phyloP scores from a whole-genome alignment of 1,140 invertebrate species.

The Heliconius himera region DNA sequence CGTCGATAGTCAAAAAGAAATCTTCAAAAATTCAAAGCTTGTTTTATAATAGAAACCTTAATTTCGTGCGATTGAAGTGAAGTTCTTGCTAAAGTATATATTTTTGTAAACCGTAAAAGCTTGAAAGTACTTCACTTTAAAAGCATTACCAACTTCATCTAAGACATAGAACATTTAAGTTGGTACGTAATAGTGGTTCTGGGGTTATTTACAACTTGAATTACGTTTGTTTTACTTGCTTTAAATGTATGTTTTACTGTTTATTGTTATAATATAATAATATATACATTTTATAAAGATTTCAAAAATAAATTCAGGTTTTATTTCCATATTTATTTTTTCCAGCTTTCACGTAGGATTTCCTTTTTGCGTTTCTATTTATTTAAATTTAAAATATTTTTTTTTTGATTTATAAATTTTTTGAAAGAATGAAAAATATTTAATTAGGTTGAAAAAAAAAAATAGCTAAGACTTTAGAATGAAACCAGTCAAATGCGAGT shows the following conservation, averaged over 20 bases:
- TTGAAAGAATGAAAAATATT: too few species aligned
- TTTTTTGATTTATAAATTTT: too few species aligned
- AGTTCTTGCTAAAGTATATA: background rate
- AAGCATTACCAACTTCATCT: background rate
- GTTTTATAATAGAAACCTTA: background rate
- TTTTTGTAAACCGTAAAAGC: constrained; percentile 14
- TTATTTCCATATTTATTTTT: too few species aligned
- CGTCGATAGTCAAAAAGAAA: background rate
- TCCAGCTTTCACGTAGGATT: too few species aligned
- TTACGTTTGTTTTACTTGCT: background rate
- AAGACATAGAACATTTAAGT: constrained; percentile 16
- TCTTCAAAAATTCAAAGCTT: background rate
- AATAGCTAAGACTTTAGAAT: too few species aligned
- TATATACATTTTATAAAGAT: too few species aligned
- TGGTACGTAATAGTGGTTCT: background rate
- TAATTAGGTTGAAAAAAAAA: too few species aligned
- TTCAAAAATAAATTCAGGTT: too few species aligned
- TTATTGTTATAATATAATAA: background rate
- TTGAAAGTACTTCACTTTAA: constrained; percentile 8
- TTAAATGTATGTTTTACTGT: background rate
- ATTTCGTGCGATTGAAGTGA: background rate
- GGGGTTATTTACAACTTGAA: background rate
- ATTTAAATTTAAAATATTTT: background rate
- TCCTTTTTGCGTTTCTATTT: background rate
- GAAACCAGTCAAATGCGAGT: too few species aligned